Conservation (phyloP, 2,888 invertebrate species). For the Theretra japonica region DNA sequence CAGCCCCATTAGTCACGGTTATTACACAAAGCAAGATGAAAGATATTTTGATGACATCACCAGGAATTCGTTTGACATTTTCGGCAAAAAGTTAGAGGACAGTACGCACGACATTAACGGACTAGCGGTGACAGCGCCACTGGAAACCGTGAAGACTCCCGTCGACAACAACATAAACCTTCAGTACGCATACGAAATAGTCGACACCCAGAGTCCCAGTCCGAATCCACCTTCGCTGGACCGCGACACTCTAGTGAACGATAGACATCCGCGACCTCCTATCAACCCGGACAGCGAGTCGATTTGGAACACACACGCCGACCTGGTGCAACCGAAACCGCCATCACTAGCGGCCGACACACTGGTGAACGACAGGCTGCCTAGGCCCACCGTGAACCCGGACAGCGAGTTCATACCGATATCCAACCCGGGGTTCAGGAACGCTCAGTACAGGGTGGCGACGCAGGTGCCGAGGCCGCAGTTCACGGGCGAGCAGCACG, state of each 20-base stretch:
- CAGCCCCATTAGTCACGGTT: conserved; percentile 85
- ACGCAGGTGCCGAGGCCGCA: conserved; percentile 67
- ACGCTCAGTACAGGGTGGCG: conserved; percentile 62
- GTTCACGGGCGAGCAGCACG: conserved; percentile 73
- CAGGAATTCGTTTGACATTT: conserved; percentile 89
- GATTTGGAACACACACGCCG: conserved; percentile 64
- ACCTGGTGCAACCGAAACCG: conserved; percentile 67
- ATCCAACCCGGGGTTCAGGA: conserved; percentile 74
- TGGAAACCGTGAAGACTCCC: conserved; percentile 77
- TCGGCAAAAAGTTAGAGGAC: conserved; percentile 87
- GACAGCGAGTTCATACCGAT: conserved; percentile 87
- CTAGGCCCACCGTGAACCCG: conserved; percentile 88
- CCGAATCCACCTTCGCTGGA: conserved; percentile 81
- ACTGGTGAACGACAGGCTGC: conserved; percentile 88
- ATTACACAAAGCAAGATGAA: conserved; percentile 88
- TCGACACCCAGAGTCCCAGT: conserved; percentile 61
- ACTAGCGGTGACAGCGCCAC: conserved; percentile 75
- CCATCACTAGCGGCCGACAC: conserved; percentile 87
- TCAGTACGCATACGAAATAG: conserved; percentile 80
- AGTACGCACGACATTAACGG: conserved; percentile 78
- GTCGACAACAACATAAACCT: conserved; percentile 82
- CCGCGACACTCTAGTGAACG: conserved; percentile 89
- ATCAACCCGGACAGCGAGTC: conserved; percentile 89
- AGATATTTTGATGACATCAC: conserved; percentile 89
- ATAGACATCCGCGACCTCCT: conserved; percentile 86